Evolutionary conservation across 2,797 vertebrate species (phyloP).

Genomic region (Anguilla megastoma): DNA sequence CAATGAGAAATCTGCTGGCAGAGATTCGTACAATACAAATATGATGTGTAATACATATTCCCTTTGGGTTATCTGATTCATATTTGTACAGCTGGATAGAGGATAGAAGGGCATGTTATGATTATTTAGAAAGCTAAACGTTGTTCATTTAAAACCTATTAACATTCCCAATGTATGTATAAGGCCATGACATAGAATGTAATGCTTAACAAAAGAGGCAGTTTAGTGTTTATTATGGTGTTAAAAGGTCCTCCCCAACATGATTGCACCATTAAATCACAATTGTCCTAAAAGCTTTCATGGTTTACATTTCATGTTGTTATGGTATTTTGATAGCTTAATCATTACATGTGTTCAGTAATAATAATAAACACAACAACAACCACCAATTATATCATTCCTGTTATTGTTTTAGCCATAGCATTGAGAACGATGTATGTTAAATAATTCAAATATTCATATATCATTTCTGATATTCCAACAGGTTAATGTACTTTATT

Average conservation of each 20-base stretch:
- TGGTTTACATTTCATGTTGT: constrained; percentile 16
- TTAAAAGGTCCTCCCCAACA: neutral
- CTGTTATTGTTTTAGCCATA: neutral
- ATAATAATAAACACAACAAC: constrained; percentile 39
- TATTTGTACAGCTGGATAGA: constrained; percentile 57
- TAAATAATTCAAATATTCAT: neutral
- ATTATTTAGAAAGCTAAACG: constrained; percentile 41
- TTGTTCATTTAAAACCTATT: constrained; percentile 39
- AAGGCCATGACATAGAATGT: constrained; percentile 20
- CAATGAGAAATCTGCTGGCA: constrained; percentile 39
- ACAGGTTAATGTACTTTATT: neutral
- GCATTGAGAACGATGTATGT: neutral
- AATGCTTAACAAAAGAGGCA: neutral
- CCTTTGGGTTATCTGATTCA: constrained; percentile 28
- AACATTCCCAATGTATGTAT: constrained; percentile 32
- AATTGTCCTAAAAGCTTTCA: constrained; percentile 38
- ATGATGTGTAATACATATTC: constrained; percentile 44
- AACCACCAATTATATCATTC: constrained; percentile 18
- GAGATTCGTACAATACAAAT: constrained; percentile 36
- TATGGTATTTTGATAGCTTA: neutral
- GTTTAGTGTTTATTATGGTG: constrained; percentile 30
- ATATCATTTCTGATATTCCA: neutral
- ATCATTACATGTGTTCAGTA: constrained; percentile 34
- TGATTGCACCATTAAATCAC: constrained; percentile 41
- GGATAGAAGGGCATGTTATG: constrained; percentile 34